phyloP scores from a whole-genome alignment of 2,797 vertebrate genomes.

The Tamandua tetradactyla region DNA sequence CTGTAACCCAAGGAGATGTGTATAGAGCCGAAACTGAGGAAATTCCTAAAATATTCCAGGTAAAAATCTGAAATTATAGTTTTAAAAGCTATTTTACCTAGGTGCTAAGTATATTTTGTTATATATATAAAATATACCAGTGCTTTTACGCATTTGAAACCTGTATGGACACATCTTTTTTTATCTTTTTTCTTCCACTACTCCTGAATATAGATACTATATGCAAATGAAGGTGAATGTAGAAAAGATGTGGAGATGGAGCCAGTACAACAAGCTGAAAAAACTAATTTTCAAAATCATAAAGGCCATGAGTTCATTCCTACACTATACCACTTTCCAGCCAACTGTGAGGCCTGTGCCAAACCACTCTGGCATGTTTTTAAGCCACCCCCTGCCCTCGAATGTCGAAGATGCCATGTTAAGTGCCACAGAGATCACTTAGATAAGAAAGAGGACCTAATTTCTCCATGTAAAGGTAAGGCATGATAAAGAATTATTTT shows the following conservation, averaged over 20 bases:
- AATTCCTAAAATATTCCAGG: conserved; percentile 99
- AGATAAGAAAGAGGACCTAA: conserved; percentile 98
- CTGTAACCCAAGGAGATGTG: conserved; percentile 99
- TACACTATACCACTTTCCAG: conserved; percentile 98
- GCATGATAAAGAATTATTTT: not conserved
- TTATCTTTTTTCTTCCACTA: conserved; percentile 15
- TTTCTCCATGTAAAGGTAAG: conserved; percentile 98
- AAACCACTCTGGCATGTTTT: conserved; percentile 99
- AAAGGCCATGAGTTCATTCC: conserved; percentile 99
- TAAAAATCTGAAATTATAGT: conserved; percentile 78
- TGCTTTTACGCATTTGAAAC: conserved; percentile 65
- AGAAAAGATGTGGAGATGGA: conserved; percentile 96
- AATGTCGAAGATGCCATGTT: conserved; percentile 98
- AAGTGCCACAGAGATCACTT: conserved; percentile 99
- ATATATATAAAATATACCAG: not conserved
- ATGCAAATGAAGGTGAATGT: conserved; percentile 99
- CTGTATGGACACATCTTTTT: conserved; percentile 6
- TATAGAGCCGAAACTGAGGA: conserved; percentile 98
- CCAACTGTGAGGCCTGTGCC: conserved; percentile 98
- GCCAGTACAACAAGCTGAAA: conserved; percentile 92
- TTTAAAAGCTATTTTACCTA: conserved; percentile 51
- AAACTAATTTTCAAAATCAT: conserved; percentile 96
- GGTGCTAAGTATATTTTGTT: conserved; percentile 39
- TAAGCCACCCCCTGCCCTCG: conserved; percentile 96
- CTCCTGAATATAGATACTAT: conserved; percentile 90